A percentile compares a stretch with the other conserved stretches of the same genome.
Evolutionary conservation across 2,113 vertebrate genomes (phyloP).

Genomic region (Ophiodon elongatus): DNA sequence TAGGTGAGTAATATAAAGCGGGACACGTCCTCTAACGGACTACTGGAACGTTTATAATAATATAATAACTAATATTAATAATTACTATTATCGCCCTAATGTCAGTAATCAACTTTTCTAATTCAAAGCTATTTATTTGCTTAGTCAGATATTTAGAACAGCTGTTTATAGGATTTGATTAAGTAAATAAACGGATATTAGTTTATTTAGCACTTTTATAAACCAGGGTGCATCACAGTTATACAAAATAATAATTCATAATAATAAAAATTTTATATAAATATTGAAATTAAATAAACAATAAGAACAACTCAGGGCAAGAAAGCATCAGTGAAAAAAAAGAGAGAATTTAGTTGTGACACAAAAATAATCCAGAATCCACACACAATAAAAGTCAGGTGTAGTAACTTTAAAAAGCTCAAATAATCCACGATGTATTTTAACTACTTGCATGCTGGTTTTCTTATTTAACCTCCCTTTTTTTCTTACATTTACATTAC

Average conservation of each 20-base stretch:
- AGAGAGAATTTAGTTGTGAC: too few species aligned
- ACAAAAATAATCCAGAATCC: too few species aligned
- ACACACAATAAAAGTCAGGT: too few species aligned
- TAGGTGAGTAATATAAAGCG: conserved; percentile 44
- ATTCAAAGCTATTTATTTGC: neutral
- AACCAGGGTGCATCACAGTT: neutral
- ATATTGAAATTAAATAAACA: too few species aligned
- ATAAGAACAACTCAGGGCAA: neutral
- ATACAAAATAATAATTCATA: neutral
- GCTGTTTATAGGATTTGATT: neutral
- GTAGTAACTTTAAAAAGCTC: too few species aligned
- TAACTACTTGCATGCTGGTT: too few species aligned
- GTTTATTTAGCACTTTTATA: neutral
- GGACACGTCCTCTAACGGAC: neutral
- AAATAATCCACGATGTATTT: too few species aligned
- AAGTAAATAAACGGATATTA: neutral
- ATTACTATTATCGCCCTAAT: neutral
- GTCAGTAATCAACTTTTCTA: neutral
- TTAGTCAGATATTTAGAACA: neutral
- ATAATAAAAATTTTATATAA: too few species aligned
- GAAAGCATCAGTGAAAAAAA: neutral
- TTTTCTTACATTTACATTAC: too few species aligned
- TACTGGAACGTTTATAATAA: too few species aligned
- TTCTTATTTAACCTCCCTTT: neutral
- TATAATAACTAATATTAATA: neutral